Evolutionary conservation across 2,113 vertebrate genomes (phyloP).

Genomic region (Sinocyclocheilus maitianheensis): DNA sequence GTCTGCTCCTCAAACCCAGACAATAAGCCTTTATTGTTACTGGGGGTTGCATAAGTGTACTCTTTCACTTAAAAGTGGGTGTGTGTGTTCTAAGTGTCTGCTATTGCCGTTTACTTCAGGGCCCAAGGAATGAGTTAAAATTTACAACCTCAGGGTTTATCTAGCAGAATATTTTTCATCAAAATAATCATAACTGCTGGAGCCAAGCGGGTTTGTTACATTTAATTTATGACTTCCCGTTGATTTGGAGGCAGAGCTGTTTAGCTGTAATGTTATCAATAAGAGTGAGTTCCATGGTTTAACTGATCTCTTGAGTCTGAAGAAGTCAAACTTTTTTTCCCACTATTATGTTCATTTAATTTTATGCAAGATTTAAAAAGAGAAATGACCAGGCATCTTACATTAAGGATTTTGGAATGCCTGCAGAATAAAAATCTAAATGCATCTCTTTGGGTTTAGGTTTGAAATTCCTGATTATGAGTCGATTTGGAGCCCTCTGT

Average conservation of each 20-base stretch:
- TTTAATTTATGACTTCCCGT: slow-evolving; percentile 36
- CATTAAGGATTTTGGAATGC: slow-evolving; percentile 5
- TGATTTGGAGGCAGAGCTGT: slow-evolving; percentile 28
- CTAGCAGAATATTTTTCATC: slow-evolving; percentile 53
- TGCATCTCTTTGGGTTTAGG: neutral
- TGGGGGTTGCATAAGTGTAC: slow-evolving; percentile 54
- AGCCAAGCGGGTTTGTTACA: slow-evolving; percentile 42
- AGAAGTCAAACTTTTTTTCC: neutral
- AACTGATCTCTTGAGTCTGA: neutral
- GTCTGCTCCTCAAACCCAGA: slow-evolving; percentile 60
- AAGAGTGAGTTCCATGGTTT: neutral
- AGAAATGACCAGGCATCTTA: neutral
- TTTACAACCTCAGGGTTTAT: slow-evolving; percentile 54
- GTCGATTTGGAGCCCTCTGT: neutral
- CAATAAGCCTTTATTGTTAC: slow-evolving; percentile 64
- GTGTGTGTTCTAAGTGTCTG: slow-evolving; percentile 59
- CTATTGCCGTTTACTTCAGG: slow-evolving; percentile 59
- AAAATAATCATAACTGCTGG: slow-evolving; percentile 44
- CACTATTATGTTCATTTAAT: neutral
- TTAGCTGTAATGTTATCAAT: slow-evolving; percentile 31
- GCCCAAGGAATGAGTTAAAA: slow-evolving; percentile 37
- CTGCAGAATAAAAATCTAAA: neutral
- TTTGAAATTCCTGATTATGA: slow-evolving; percentile 1
- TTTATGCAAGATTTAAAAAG: neutral
- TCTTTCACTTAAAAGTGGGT: slow-evolving; percentile 54